Base-by-base conservation (phyloP, 2,888 invertebrate genomes). In the Aporophyla nigra region DNA sequence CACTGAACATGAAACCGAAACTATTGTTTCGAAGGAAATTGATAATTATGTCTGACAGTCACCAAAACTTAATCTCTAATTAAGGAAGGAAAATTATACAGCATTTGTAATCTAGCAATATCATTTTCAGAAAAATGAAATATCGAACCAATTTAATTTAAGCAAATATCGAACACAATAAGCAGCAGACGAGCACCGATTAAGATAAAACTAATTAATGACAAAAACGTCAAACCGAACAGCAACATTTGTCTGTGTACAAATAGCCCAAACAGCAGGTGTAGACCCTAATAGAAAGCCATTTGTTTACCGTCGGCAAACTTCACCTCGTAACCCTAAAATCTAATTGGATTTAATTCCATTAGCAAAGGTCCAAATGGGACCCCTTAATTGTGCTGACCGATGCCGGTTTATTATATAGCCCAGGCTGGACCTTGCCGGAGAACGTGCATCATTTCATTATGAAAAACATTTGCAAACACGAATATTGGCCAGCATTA, bases 341-440 rank as follows among this genome's bases (percentile, higher is more conserved):
- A 95, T 96, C 95, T 96, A 96, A 96, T 96, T 96, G 96, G 96
- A 96, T 96, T 96, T 95, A 96, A 96, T 96, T 96, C 96, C 96
- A 96, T 96, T 96, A 96, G 93, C 94, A 91, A 93, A 94, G 95
- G 95, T 95, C 95, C 95, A 95, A 96, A 95, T 95, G 95, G 95
- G 93, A 90, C 92, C 94, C 94, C 93, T 94, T 93, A 96, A 96
- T 95, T 95, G 94, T 94, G 95, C 96, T 95, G 95, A 95, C 96
- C 95, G 92, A 92, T 91, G 92, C 93, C 92, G 93, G 93, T 94
- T 94, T 93, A 95, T 95, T 94, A 93, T 92, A 90, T 89, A 88
- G 87, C 89, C 90, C 84, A 86, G 89, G 87, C 84, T 87, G 89
- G 89, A 89, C 90, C 88, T 89, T 77, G 83, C 71, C 76, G 63